Percentiles rank a stretch among this genome's conserved stretches.
Evolutionary conservation across 2,797 vertebrate genomes (phyloP).

Genomic region (Lagodon rhomboides): DNA sequence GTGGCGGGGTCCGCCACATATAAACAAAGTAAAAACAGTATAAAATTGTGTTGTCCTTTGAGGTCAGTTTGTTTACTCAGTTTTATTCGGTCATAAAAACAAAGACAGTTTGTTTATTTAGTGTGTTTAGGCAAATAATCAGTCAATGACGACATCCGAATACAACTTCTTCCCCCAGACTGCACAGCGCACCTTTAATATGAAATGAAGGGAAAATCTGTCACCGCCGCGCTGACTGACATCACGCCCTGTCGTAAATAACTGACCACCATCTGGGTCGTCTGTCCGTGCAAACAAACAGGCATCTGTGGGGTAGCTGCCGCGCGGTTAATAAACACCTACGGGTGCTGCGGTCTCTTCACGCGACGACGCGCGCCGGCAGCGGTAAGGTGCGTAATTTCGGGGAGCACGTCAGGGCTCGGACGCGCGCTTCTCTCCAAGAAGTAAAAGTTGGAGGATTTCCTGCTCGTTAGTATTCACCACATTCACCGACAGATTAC

Average conservation of each 20-base stretch:
- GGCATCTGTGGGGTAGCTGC: constrained; percentile 44
- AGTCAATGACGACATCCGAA: no score
- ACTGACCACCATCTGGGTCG: constrained; percentile 57
- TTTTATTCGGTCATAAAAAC: no score
- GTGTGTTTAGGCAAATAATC: no score
- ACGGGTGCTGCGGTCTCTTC: constrained; percentile 16
- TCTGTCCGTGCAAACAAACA: constrained; percentile 53
- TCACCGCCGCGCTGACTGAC: constrained; percentile 6
- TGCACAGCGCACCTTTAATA: not conserved
- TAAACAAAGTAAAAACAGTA: no score
- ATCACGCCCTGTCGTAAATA: constrained; percentile 56
- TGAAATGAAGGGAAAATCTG: constrained; percentile 4
- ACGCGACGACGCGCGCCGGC: constrained; percentile 19
- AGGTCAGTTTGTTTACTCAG: no score
- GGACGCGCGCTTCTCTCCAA: constrained; percentile 53
- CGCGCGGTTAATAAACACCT: constrained; percentile 74
- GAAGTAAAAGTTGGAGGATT: constrained; percentile 54
- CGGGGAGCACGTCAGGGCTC: constrained; percentile 21
- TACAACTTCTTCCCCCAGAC: no score
- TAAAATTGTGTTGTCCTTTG: no score
- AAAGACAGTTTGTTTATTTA: no score
- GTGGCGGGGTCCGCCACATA: no score
- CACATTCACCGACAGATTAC: constrained; percentile 86
- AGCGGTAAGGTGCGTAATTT: constrained; percentile 57
- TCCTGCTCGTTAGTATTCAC: constrained; percentile 86